phyloP scores from a whole-genome alignment of 1,140 invertebrate species.

The Dinoponera quadriceps region DNA sequence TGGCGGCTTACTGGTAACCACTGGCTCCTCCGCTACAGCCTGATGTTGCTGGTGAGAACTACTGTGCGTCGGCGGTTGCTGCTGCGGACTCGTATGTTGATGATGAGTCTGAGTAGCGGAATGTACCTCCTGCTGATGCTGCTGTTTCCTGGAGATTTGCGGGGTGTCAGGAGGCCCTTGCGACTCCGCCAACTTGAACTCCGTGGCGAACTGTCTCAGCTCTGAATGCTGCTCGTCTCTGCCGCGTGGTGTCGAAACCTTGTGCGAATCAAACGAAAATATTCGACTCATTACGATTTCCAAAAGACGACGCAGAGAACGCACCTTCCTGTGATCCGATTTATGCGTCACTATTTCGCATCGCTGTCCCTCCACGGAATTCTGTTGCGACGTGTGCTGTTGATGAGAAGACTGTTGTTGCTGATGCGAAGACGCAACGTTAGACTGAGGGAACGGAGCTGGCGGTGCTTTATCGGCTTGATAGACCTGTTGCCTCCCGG shows the following conservation, averaged over 20 bases:
- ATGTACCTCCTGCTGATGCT: slow-evolving; percentile 80
- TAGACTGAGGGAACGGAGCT: slow-evolving; percentile 82
- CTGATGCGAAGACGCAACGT: slow-evolving; percentile 78
- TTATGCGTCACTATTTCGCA: slow-evolving; percentile 79
- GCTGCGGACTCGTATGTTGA: slow-evolving; percentile 77
- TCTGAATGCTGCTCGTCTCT: slow-evolving; percentile 86
- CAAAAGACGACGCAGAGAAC: neutral
- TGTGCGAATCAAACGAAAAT: neutral
- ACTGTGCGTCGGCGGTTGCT: slow-evolving; percentile 66
- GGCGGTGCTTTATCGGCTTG: slow-evolving; percentile 82
- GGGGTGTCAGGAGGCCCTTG: slow-evolving; percentile 76
- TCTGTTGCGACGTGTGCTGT: slow-evolving; percentile 77
- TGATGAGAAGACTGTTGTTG: slow-evolving; percentile 76
- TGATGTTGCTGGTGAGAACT: slow-evolving; percentile 75
- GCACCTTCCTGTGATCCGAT: slow-evolving; percentile 82
- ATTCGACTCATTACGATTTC: neutral
- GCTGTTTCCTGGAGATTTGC: slow-evolving; percentile 76
- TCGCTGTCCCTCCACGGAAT: slow-evolving; percentile 79
- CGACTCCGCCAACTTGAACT: slow-evolving; percentile 87
- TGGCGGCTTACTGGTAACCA: slow-evolving; percentile 81
- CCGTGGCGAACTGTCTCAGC: slow-evolving; percentile 87
- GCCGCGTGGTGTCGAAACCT: slow-evolving; percentile 77
- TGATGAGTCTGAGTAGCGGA: slow-evolving; percentile 72
- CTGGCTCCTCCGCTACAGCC: slow-evolving; percentile 77
- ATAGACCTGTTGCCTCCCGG: slow-evolving; percentile 81